These are phyloP conservation scores for Dione vanillae DNA, from an alignment of 2,888 invertebrate species.

Conservation along the genomic window DNA sequence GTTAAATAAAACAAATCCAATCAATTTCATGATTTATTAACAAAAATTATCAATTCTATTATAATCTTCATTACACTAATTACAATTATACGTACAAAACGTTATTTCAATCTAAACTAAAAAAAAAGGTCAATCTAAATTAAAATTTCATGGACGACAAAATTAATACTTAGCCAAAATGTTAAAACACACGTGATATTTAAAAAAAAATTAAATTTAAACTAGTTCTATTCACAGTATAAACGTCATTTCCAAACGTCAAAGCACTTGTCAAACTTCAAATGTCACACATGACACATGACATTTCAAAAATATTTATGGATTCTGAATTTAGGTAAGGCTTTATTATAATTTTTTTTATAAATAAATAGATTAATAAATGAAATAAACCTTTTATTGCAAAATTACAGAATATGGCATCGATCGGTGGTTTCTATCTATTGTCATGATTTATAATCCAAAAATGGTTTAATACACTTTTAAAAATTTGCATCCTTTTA, in stretches of 20 bases:
- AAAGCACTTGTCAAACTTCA: neutral
- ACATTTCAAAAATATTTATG: neutral
- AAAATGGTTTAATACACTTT: neutral
- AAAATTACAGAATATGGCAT: conserved; percentile 26
- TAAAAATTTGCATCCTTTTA: neutral
- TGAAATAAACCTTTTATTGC: conserved; percentile 2
- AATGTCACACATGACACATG: too few relatives aligned
- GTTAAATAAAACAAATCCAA: conserved; percentile 45
- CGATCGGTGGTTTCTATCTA: conserved; percentile 31
- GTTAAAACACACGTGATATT: conserved; percentile 13
- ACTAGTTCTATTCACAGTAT: neutral
- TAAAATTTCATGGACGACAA: conserved; percentile 30
- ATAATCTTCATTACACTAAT: conserved; percentile 39
- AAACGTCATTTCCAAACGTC: neutral
- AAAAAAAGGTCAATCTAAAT: conserved; percentile 8
- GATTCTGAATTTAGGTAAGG: neutral
- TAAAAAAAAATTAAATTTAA: conserved; percentile 1
- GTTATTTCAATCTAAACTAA: neutral
- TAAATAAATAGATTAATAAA: neutral
- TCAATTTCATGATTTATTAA: conserved; percentile 60
- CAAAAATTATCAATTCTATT: conserved; percentile 55
- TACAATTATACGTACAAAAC: conserved; percentile 36
- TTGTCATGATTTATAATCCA: conserved; percentile 25
- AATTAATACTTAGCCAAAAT: conserved; percentile 16
- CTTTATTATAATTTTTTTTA: neutral